Evolutionary conservation across 2,113 vertebrate species (phyloP).

Genomic region (Platichthys stellatus): DNA sequence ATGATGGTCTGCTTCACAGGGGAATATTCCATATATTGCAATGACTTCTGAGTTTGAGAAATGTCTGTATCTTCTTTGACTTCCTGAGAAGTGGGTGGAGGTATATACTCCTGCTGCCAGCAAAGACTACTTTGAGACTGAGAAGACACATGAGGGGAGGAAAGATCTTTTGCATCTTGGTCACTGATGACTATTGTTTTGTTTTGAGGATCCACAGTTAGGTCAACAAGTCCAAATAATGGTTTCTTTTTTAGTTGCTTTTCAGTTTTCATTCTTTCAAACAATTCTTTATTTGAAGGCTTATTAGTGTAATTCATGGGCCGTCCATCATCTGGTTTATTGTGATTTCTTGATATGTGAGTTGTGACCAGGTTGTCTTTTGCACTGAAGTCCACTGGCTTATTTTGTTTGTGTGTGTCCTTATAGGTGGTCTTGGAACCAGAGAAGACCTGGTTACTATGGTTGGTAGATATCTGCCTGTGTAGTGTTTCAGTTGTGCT

Average conservation of each 20-base stretch:
- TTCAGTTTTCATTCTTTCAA: constrained; percentile 72
- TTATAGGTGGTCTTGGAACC: constrained; percentile 19
- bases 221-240: constrained; percentile 78
- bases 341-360: constrained; percentile 64
- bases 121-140: constrained; percentile 21
- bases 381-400: constrained; percentile 89
- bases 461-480: constrained; percentile 41
- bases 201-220: constrained; percentile 74
- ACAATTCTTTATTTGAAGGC: constrained; percentile 81
- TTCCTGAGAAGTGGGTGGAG: background rate
- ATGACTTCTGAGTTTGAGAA: constrained; percentile 29
- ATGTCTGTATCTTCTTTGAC: constrained; percentile 15
- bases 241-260: constrained; percentile 67
- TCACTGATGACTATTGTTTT: constrained; percentile 20
- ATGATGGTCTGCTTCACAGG: constrained; percentile 11
- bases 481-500: constrained; percentile 62
- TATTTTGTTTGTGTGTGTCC: constrained; percentile 71
- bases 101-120: constrained; percentile 28
- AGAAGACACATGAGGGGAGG: constrained; percentile 37
- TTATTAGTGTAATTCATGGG: constrained; percentile 88
- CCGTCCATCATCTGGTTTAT: constrained; percentile 79
- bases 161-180: constrained; percentile 65
- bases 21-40: constrained; percentile 5
- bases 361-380: constrained; percentile 57
- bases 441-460: constrained; percentile 47